phyloP scores from a whole-genome alignment of 92 coral and sea anemone species.

The Porites rus region DNA sequence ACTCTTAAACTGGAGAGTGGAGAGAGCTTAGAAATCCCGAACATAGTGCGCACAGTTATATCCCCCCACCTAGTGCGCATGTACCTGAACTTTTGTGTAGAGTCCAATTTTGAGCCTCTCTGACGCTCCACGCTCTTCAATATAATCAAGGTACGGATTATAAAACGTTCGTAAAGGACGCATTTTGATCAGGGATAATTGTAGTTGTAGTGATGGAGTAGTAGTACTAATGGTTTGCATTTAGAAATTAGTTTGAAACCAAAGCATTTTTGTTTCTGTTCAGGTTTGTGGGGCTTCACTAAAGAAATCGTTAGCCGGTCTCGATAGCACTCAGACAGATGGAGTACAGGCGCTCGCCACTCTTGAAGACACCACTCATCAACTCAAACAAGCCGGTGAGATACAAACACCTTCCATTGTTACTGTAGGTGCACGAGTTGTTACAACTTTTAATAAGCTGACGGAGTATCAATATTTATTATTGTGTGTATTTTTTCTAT shows the following conservation, averaged over 20 bases:
- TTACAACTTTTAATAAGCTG: conserved; percentile 7
- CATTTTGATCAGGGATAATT: too few species aligned
- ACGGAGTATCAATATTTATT: conserved; percentile 21
- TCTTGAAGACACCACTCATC: conserved; percentile 31
- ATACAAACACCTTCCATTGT: conserved; percentile 6
- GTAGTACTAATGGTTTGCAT: background rate
- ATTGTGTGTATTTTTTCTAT: conserved; percentile 3
- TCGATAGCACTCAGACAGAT: conserved; percentile 62
- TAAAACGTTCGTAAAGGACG: too few species aligned
- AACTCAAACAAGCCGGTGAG: conserved; percentile 29
- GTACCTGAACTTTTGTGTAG: conserved; percentile 24
- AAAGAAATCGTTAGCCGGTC: conserved; percentile 55
- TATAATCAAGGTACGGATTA: conserved; percentile 28
- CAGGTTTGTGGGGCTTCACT: conserved; percentile 63
- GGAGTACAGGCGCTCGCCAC: conserved; percentile 50
- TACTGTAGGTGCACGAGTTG: conserved; percentile 17
- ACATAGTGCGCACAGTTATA: conserved; percentile 49
- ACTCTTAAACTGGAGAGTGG: conserved; percentile 31
- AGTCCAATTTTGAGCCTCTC: conserved; percentile 31
- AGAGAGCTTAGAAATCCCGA: conserved; percentile 22
- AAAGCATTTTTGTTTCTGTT: conserved; percentile 2
- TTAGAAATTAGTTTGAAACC: background rate
- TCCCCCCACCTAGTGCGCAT: conserved; percentile 36
- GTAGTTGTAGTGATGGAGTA: background rate
- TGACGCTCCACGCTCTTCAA: conserved; percentile 20